Conservation (phyloP, 1,140 invertebrate genomes). For the Tetramorium parvispinum region DNA sequence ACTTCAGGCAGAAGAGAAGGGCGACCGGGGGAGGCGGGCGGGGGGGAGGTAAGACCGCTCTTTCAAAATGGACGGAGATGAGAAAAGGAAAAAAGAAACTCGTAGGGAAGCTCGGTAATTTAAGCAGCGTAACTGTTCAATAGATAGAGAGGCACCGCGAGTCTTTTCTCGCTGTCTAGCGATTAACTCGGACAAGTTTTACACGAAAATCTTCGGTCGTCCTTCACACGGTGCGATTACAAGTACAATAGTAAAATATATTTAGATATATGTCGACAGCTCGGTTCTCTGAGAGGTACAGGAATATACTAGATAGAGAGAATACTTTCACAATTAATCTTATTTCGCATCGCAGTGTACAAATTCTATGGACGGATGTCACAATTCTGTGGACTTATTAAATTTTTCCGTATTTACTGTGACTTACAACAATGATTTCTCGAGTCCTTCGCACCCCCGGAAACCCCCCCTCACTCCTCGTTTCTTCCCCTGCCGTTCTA, state of each 20-base stretch:
- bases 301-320: background rate
- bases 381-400: background rate
- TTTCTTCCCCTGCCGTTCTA: background rate
- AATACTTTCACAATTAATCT: background rate
- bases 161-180: constrained; percentile 15
- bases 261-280: background rate
- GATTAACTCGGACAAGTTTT: constrained; percentile 67
- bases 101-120: constrained; percentile 45
- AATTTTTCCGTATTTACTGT: background rate
- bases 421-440: constrained; percentile 39
- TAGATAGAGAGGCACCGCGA: constrained; percentile 1
- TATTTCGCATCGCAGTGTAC: background rate
- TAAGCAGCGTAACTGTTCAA: constrained; percentile 42
- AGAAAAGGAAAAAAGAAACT: background rate
- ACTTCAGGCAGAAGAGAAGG: constrained; percentile 12
- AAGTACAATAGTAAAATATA: background rate
- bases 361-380: background rate
- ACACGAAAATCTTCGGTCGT: background rate
- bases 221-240: background rate
- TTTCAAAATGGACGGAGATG: constrained; percentile 38
- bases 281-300: background rate
- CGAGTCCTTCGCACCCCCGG: background rate
- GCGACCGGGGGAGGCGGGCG: background rate
- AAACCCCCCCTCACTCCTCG: background rate
- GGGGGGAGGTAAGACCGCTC: constrained; percentile 8